These are phyloP conservation scores for Stigmatopora nigra DNA, from an alignment of 2,113 vertebrate genomes.

Conservation along the genomic window DNA sequence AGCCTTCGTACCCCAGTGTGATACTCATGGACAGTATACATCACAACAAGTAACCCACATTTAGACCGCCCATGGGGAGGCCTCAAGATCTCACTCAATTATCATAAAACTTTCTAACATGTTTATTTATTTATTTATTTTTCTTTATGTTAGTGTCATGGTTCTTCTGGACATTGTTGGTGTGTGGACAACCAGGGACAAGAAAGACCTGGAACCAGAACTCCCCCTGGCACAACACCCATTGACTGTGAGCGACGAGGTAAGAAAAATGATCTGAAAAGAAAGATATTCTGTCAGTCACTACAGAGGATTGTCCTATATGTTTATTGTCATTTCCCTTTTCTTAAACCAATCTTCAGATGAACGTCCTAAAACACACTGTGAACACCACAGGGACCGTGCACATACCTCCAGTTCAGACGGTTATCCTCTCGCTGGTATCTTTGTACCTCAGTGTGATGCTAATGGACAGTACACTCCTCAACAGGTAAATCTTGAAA, in stretches of 20 bases:
- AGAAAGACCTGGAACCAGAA: constrained; percentile 73
- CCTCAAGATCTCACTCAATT: too few relatives aligned
- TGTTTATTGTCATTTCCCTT: not conserved
- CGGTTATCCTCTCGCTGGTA: constrained; percentile 24
- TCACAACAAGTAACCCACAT: constrained; percentile 53
- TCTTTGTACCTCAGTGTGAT: constrained; percentile 75
- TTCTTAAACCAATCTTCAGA: not conserved
- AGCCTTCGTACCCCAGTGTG: constrained; percentile 73
- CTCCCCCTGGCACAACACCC: constrained; percentile 42
- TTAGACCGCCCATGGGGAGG: too few relatives aligned
- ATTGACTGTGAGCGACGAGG: constrained; percentile 35
- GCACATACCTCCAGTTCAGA: constrained; percentile 29
- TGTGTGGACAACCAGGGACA: constrained; percentile 72
- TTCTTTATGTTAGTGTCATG: not conserved
- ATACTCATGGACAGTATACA: constrained; percentile 69
- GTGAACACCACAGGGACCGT: constrained; percentile 66
- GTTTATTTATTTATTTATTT: too few relatives aligned
- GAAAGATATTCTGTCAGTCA: too few relatives aligned
- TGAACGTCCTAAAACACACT: constrained; percentile 50
- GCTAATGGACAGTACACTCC: constrained; percentile 70
- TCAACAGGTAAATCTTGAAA: constrained; percentile 48
- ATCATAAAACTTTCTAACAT: too few relatives aligned
- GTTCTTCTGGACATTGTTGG: constrained; percentile 78
- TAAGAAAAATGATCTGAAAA: not conserved
- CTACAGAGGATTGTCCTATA: too few relatives aligned